Conservation (phyloP, 2,113 vertebrate genomes). For the Nannobrachium achirus region DNA sequence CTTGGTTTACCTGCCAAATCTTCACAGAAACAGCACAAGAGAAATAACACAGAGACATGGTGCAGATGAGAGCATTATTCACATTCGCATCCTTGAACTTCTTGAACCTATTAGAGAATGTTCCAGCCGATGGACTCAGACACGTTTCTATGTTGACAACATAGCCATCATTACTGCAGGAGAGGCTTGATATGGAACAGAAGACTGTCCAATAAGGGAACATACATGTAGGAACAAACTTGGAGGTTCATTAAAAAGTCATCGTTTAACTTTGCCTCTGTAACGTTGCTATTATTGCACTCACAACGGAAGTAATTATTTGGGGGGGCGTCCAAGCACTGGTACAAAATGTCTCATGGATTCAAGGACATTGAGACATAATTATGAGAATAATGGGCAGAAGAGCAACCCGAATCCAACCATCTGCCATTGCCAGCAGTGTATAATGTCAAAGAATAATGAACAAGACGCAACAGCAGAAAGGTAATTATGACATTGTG, state of each 20-base stretch:
- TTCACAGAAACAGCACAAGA: slow-evolving; percentile 12
- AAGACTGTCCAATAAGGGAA: background rate
- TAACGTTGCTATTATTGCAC: background rate
- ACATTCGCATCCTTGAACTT: background rate
- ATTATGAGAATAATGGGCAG: slow-evolving; percentile 25
- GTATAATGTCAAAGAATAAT: background rate
- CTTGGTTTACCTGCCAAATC: slow-evolving; percentile 18
- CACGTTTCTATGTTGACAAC: background rate
- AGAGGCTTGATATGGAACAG: background rate
- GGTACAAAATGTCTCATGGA: background rate
- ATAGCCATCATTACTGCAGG: background rate
- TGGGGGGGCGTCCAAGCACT: too few relatives aligned
- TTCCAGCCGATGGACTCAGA: background rate
- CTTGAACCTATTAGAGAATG: background rate
- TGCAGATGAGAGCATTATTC: slow-evolving; percentile 28
- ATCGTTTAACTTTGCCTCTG: background rate
- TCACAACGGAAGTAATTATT: background rate
- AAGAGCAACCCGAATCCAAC: too few relatives aligned
- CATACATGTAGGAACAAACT: background rate
- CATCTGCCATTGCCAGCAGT: slow-evolving; percentile 13
- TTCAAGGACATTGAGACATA: background rate
- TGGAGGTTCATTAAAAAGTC: background rate
- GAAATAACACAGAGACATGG: slow-evolving; percentile 6
- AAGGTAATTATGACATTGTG: background rate
- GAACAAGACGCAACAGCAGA: slow-evolving; percentile 1